Evolutionary conservation across 2,797 vertebrate species (phyloP).

Genomic region (Syndactyla subalaris): DNA sequence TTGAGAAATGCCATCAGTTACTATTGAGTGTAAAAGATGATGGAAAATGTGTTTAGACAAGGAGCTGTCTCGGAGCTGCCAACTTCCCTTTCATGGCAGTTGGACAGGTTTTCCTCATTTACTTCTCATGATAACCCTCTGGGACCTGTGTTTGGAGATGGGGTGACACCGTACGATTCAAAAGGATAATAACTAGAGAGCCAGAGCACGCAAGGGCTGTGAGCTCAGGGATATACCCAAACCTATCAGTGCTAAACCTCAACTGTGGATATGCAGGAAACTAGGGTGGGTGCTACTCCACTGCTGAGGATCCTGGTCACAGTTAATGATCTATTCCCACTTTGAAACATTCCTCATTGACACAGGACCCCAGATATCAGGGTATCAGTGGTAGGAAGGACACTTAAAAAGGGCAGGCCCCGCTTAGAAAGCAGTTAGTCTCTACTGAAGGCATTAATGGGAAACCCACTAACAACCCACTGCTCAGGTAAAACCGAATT

Average conservation of each 20-base stretch:
- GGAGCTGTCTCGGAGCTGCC: background rate
- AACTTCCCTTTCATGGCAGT: background rate
- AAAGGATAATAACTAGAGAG: background rate
- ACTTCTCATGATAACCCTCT: background rate
- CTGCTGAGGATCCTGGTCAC: background rate
- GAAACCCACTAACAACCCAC: background rate
- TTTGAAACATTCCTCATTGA: background rate
- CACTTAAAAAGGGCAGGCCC: background rate
- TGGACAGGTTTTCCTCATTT: background rate
- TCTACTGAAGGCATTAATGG: background rate
- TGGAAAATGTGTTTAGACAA: background rate
- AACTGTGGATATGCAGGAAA: background rate
- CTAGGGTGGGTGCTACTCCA: background rate
- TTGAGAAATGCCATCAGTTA: background rate
- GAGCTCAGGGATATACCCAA: background rate
- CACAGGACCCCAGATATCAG: fast-evolving
- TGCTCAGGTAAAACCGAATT: background rate
- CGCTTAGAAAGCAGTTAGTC: background rate
- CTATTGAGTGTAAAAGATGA: background rate
- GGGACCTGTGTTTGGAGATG: background rate
- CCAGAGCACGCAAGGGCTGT: background rate
- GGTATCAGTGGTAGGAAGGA: background rate
- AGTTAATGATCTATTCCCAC: background rate
- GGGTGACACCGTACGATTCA: background rate
- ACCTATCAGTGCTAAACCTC: background rate